Evolutionary conservation across 2,113 vertebrate species (phyloP).

Genomic region (Podocnemis expansa): DNA sequence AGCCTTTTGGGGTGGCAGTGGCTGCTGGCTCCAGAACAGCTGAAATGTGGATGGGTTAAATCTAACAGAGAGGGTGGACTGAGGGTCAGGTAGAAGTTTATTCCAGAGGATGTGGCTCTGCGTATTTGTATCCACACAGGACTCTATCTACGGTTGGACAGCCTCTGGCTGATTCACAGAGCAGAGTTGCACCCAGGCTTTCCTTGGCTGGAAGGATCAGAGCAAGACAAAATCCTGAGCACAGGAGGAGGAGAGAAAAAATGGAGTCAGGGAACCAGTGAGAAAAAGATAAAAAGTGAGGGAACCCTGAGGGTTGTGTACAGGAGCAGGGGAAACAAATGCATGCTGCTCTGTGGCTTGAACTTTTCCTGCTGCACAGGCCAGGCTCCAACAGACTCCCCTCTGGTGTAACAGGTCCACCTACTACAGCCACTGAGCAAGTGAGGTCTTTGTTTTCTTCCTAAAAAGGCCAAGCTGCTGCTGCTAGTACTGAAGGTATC

Average conservation of each 20-base stretch:
- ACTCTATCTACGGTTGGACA: neutral
- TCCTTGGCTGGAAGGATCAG: neutral
- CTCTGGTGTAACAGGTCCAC: neutral
- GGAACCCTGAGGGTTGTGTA: too few relatives aligned
- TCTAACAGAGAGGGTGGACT: too few relatives aligned
- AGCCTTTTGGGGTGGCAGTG: too few relatives aligned
- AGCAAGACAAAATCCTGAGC: neutral
- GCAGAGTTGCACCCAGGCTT: neutral
- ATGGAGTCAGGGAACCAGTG: too few relatives aligned
- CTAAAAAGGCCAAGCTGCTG: neutral
- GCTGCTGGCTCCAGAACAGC: too few relatives aligned
- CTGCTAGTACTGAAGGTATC: neutral
- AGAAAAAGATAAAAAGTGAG: too few relatives aligned
- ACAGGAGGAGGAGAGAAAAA: neutral
- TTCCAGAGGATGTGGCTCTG: too few relatives aligned
- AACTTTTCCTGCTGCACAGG: neutral
- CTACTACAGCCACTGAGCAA: neutral
- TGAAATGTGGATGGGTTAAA: too few relatives aligned
- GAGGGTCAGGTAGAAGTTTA: too few relatives aligned
- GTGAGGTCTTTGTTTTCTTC: neutral
- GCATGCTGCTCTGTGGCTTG: neutral
- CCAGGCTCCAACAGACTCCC: neutral
- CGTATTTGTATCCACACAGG: too few relatives aligned
- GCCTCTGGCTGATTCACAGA: neutral
- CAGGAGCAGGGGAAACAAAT: neutral